phyloP scores from a whole-genome alignment of 2,888 invertebrate species.

The Perithous albicinctus region DNA sequence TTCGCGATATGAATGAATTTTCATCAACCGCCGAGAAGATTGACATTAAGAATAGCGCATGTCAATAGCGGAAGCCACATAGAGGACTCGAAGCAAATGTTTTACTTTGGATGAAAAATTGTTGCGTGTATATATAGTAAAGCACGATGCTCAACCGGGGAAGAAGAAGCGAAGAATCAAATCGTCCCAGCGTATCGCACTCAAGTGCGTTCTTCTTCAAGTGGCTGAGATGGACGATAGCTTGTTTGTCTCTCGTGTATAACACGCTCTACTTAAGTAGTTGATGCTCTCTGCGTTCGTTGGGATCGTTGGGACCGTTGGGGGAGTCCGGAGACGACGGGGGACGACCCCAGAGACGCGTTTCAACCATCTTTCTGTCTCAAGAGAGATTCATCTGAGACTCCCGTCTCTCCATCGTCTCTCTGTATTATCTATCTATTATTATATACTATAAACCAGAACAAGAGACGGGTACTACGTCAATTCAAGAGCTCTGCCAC shows the following conservation, averaged over 20 bases:
- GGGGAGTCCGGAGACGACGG: slow-evolving; percentile 13
- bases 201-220: slow-evolving; percentile 59
- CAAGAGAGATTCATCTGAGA: slow-evolving; percentile 51
- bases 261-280: slow-evolving; percentile 62
- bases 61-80: too few species aligned
- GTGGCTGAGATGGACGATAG: slow-evolving; percentile 60
- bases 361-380: slow-evolving; percentile 52
- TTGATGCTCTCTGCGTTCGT: slow-evolving; percentile 43
- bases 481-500: slow-evolving; percentile 5
- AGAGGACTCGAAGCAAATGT: too few species aligned
- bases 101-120: too few species aligned
- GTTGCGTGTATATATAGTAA: slow-evolving; percentile 4
- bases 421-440: not conserved
- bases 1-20: too few species aligned
- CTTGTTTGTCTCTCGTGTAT: slow-evolving; percentile 64
- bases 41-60: too few species aligned
- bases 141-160: slow-evolving; percentile 5
- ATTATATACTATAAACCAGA: too few species aligned
- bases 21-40: too few species aligned
- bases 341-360: slow-evolving; percentile 36
- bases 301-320: too few species aligned
- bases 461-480: too few species aligned
- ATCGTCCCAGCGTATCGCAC: slow-evolving; percentile 42
- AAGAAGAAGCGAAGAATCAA: too few species aligned
- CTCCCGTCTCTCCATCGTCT: not conserved